Conservation (phyloP, 37 sponge, comb jelly and placozoan genomes). For the Oopsacas minuta region DNA sequence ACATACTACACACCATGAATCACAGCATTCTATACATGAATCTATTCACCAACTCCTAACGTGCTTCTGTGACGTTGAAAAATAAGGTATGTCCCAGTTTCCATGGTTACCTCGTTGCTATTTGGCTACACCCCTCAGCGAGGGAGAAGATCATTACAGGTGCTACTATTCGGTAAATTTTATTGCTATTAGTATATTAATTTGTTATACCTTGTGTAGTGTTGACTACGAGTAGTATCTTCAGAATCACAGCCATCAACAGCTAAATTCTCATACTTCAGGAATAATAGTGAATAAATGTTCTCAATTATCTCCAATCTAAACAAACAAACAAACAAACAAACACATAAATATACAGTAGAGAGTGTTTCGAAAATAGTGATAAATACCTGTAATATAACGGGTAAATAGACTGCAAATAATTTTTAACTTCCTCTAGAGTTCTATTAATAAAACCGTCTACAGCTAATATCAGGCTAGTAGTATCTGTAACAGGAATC, state of each 20-base stretch:
- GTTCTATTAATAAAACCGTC: slow-evolving; percentile 4
- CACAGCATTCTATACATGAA: no score
- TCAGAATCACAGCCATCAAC: background rate
- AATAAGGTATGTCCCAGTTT: no score
- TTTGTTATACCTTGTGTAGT: background rate
- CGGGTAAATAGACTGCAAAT: slow-evolving; percentile 39
- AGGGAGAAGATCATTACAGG: no score
- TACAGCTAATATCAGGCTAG: background rate
- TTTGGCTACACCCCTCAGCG: no score
- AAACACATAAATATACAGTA: background rate
- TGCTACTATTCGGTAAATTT: no score
- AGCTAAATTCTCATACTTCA: slow-evolving; percentile 45
- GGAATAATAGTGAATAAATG: slow-evolving; percentile 74
- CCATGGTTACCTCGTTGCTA: no score
- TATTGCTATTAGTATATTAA: no score
- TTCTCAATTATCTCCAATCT: slow-evolving; percentile 83
- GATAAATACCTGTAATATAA: slow-evolving; percentile 22
- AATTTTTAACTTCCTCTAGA: slow-evolving; percentile 49
- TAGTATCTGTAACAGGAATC: background rate
- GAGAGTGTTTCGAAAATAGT: background rate
- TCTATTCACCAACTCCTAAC: no score
- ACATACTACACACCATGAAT: no score
- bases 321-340: slow-evolving; percentile 3
- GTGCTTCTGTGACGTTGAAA: no score
- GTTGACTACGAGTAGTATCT: background rate